Evolutionary conservation across 2,888 invertebrate species (phyloP).

Genomic region (Lasioglossum leucozonium): DNA sequence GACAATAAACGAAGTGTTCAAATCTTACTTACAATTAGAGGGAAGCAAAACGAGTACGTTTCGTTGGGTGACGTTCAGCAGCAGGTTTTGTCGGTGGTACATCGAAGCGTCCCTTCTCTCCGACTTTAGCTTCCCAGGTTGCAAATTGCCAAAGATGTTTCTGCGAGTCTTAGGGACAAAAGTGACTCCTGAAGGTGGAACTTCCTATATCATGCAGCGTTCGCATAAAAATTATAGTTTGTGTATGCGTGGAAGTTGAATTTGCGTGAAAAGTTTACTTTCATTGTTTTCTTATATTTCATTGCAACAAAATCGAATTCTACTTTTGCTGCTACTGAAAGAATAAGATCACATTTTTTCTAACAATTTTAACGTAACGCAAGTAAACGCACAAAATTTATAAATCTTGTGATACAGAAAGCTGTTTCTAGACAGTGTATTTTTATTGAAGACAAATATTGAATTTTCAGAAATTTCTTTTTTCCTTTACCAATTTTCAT

Average conservation of each 20-base stretch:
- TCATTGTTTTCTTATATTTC: background rate
- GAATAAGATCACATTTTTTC: background rate
- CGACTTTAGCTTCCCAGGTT: background rate
- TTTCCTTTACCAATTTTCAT: background rate
- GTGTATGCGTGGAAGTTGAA: background rate
- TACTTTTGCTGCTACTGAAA: background rate
- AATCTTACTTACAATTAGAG: constrained; percentile 49
- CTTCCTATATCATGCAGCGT: background rate
- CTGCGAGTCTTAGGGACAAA: background rate
- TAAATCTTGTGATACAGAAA: background rate
- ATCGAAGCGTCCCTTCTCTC: constrained; percentile 43
- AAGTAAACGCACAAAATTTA: background rate
- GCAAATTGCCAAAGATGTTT: background rate
- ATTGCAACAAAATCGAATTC: background rate
- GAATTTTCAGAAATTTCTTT: background rate
- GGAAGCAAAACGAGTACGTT: constrained; percentile 50
- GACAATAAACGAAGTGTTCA: constrained; percentile 81
- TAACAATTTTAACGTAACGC: background rate
- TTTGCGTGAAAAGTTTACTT: background rate
- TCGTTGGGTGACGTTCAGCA: constrained; percentile 56
- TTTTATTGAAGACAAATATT: background rate
- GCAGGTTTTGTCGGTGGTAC: constrained; percentile 19
- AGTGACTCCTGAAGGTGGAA: background rate
- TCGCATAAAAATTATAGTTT: background rate
- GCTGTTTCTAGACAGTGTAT: background rate